These are phyloP conservation scores for Thymelicus acteon DNA, from an alignment of 2,888 invertebrate genomes.

Conservation along the genomic window DNA sequence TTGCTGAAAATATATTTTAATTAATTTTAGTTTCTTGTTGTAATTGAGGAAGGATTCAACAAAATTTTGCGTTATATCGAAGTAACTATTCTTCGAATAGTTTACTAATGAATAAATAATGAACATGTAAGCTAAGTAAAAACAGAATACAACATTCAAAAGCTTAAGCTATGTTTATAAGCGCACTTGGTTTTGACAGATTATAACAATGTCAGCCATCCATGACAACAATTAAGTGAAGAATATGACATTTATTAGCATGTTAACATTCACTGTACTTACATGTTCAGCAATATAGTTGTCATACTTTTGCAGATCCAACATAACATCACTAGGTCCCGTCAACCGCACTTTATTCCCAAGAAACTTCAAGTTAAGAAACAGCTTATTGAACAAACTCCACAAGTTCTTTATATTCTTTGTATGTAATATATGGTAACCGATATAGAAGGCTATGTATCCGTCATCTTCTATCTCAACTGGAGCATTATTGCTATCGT, in stretches of 20 bases:
- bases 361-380: conserved; percentile 88
- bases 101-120: too few species aligned
- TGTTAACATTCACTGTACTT: conserved; percentile 53
- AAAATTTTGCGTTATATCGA: too few species aligned
- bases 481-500: conserved; percentile 72
- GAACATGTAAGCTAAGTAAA: too few species aligned
- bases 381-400: conserved; percentile 85
- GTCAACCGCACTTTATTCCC: conserved; percentile 88
- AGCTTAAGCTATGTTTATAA: too few species aligned
- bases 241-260: too few species aligned
- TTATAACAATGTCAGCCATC: too few species aligned
- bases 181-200: too few species aligned
- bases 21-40: too few species aligned
- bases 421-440: conserved; percentile 87
- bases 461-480: conserved; percentile 88
- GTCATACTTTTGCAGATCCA: conserved; percentile 87
- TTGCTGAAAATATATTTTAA: conserved; percentile 61
- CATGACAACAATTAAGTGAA: too few species aligned
- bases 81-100: too few species aligned
- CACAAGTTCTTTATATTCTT: conserved; percentile 69
- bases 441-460: conserved; percentile 89
- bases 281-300: conserved; percentile 82
- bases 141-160: too few species aligned
- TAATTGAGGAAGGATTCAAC: neutral
- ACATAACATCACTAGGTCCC: conserved; percentile 88